phyloP scores from a whole-genome alignment of 2,888 invertebrate species.

The Salticus scenicus region DNA sequence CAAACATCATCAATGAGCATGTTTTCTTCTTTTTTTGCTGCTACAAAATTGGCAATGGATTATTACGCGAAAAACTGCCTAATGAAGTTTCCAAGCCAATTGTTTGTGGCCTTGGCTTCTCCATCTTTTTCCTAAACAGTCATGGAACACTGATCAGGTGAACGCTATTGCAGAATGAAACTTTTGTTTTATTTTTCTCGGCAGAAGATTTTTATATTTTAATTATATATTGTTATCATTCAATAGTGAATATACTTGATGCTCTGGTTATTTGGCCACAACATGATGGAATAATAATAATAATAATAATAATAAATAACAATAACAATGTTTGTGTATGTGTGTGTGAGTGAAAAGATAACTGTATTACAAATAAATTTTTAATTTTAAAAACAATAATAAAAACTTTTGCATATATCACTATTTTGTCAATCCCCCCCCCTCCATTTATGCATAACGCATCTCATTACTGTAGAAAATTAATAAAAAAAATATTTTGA shows the following conservation, averaged over 20 bases:
- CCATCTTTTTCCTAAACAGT: not conserved
- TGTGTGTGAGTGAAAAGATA: too few relatives aligned
- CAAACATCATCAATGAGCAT: not conserved
- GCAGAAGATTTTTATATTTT: not conserved
- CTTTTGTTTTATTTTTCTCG: not conserved
- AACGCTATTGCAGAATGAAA: constrained; percentile 38
- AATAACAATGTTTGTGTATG: too few relatives aligned
- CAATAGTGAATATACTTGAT: not conserved
- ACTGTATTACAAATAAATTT: too few relatives aligned
- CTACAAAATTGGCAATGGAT: not conserved
- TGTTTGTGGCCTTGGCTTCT: not conserved
- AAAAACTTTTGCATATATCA: too few relatives aligned
- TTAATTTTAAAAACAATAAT: too few relatives aligned
- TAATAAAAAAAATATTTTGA: too few relatives aligned
- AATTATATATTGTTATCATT: not conserved
- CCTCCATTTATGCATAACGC: too few relatives aligned
- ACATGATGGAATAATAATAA: too few relatives aligned
- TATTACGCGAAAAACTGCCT: not conserved
- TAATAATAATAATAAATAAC: too few relatives aligned
- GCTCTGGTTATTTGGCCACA: not conserved
- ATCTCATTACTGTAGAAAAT: too few relatives aligned
- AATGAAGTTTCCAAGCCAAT: not conserved
- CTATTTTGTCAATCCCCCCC: too few relatives aligned
- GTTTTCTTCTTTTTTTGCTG: too few relatives aligned
- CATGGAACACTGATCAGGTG: constrained; percentile 25